A percentile compares a stretch with the other conserved stretches of the same genome.
Conservation (phyloP, 2,113 vertebrate species). For the Actenoides hombroni region DNA sequence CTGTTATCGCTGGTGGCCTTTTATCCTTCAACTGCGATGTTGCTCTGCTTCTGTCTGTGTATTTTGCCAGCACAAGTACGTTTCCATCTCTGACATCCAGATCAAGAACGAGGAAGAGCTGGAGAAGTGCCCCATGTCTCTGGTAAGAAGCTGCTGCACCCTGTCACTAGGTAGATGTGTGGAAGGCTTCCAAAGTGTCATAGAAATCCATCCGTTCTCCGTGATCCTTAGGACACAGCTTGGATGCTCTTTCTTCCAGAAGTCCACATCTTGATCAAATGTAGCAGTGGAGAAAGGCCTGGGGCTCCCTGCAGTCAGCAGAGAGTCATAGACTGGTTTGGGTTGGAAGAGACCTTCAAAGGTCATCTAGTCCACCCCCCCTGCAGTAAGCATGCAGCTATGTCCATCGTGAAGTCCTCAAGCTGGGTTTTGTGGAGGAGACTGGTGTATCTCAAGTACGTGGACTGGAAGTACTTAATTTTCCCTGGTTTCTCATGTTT, state of each 20-base stretch:
- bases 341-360: background rate
- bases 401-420: background rate
- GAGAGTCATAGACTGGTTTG: too few relatives aligned
- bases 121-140: slow-evolving; percentile 91
- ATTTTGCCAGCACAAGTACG: slow-evolving; percentile 89
- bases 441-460: background rate
- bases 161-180: background rate
- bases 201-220: fast-evolving
- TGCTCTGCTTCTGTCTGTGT: background rate
- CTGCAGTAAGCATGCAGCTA: background rate
- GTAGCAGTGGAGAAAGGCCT: background rate
- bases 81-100: slow-evolving; percentile 94
- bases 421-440: background rate
- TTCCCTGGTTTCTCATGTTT: background rate
- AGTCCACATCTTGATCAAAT: background rate
- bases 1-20: background rate
- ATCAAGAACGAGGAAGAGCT: slow-evolving; percentile 92
- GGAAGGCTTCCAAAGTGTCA: background rate
- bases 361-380: background rate
- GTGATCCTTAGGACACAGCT: background rate
- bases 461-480: background rate
- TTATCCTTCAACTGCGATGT: background rate
- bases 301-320: background rate
- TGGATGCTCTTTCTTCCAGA: background rate
- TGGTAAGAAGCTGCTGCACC: slow-evolving; percentile 77